These are phyloP conservation scores for Pseudolaguvia tuberculata DNA, from an alignment of 2,113 vertebrate species.

Conservation along the genomic window DNA sequence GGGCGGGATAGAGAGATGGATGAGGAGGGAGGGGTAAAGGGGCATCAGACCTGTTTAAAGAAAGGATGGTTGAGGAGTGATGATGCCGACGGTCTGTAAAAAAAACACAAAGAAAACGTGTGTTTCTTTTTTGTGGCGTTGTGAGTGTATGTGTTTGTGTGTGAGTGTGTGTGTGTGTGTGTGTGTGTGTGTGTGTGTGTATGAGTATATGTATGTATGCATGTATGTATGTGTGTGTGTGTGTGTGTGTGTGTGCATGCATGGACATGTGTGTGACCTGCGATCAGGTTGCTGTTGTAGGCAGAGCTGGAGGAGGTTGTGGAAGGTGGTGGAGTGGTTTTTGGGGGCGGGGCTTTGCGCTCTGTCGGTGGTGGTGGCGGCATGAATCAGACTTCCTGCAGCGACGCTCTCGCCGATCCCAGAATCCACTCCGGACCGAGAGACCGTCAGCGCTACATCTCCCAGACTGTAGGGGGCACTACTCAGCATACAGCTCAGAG, in stretches of 20 bases:
- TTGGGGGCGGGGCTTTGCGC: conserved; percentile 80
- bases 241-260: not conserved
- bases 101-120: conserved; percentile 14
- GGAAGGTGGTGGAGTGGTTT: conserved; percentile 87
- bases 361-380: conserved; percentile 73
- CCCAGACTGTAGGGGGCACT: conserved; percentile 73
- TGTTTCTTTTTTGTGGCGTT: not conserved
- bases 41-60: conserved; percentile 83
- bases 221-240: not conserved
- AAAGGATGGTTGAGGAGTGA: conserved; percentile 85
- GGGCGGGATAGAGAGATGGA: conserved; percentile 23
- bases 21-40: no score
- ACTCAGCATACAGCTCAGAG: conserved; percentile 79
- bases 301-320: conserved; percentile 89
- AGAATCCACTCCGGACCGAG: conserved; percentile 86
- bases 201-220: not conserved
- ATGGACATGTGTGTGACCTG: conserved; percentile 52
- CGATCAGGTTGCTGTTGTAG: conserved; percentile 87
- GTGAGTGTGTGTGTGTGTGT: conserved; percentile 5
- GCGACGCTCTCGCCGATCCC: conserved; percentile 89
- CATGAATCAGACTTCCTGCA: conserved; percentile 77
- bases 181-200: not conserved
- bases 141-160: no score
- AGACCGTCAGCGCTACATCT: conserved; percentile 85
- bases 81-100: conserved; percentile 82